These are phyloP conservation scores for Gavialis gangeticus DNA, from an alignment of 2,113 vertebrate species.

Conservation along the genomic window DNA sequence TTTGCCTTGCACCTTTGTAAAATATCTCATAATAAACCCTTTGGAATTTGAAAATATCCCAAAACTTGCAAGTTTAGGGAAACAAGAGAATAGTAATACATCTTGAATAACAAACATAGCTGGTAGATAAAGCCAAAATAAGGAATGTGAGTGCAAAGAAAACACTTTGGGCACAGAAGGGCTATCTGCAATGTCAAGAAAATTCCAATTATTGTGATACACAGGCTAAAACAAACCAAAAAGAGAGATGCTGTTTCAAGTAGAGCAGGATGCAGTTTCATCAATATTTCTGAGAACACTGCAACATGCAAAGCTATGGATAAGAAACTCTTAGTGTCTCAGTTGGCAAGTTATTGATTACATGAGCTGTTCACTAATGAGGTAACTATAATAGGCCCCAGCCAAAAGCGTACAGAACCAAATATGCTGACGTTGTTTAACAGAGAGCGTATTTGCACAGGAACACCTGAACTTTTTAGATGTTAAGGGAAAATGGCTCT, in stretches of 20 bases:
- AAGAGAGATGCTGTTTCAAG: slow-evolving; percentile 35
- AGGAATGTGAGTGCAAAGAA: background rate
- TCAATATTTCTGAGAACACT: slow-evolving; percentile 65
- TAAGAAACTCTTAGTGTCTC: slow-evolving; percentile 63
- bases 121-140: background rate
- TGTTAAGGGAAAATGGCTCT: slow-evolving; percentile 26
- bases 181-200: background rate
- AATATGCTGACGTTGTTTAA: slow-evolving; percentile 69
- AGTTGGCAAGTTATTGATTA: slow-evolving; percentile 70
- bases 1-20: background rate
- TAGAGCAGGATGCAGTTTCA: slow-evolving; percentile 54
- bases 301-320: slow-evolving; percentile 58
- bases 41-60: background rate
- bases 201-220: slow-evolving; percentile 29
- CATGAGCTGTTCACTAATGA: slow-evolving; percentile 76
- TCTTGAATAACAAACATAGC: slow-evolving; percentile 25
- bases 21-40: background rate
- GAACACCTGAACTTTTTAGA: slow-evolving; percentile 1
- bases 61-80: background rate
- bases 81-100: background rate
- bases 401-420: slow-evolving; percentile 47
- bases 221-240: background rate
- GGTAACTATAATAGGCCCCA: slow-evolving; percentile 60
- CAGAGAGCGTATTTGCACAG: slow-evolving; percentile 29
- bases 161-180: background rate